Conservation (phyloP, 1,140 invertebrate species). For the fruit fly (Drosophila melanogaster) region DNA sequence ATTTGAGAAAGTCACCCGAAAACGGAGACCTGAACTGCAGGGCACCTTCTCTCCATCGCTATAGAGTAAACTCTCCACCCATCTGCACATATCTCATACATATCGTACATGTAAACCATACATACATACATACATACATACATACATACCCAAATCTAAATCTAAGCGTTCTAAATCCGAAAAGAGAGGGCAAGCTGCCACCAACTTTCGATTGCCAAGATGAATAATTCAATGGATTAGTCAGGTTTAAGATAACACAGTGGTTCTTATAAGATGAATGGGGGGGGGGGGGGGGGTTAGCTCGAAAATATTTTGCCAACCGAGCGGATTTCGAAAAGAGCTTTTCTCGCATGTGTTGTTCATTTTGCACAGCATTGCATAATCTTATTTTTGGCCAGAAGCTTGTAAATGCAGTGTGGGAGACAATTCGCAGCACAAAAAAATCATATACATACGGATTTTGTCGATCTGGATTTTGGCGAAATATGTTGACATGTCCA, state of each 20-base stretch:
- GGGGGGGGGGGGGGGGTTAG: no score
- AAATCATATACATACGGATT: not conserved
- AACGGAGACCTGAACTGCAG: slow-evolving; percentile 9
- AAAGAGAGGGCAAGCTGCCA: not conserved
- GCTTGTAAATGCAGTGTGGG: slow-evolving; percentile 2
- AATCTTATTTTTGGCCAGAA: slow-evolving; percentile 2
- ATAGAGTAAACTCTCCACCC: no score
- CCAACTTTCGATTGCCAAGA: slow-evolving; percentile 10
- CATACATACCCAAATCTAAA: no score
- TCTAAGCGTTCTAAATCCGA: slow-evolving; percentile 2
- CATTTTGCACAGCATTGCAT: not conserved
- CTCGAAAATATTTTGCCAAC: not conserved
- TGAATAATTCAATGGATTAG: slow-evolving; percentile 5
- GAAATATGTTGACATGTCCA: not conserved
- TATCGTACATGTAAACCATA: not conserved
- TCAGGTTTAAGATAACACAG: not conserved
- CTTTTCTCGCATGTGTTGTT: not conserved
- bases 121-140: not conserved
- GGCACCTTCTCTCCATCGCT: not conserved
- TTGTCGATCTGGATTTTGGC: not conserved
- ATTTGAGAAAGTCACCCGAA: slow-evolving; percentile 4
- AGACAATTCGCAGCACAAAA: not conserved
- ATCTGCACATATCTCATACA: not conserved
- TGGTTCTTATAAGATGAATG: no score
- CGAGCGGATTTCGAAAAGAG: not conserved